Base-by-base conservation (phyloP, 1,140 invertebrate species). In the Zaprionus davidi region DNA sequence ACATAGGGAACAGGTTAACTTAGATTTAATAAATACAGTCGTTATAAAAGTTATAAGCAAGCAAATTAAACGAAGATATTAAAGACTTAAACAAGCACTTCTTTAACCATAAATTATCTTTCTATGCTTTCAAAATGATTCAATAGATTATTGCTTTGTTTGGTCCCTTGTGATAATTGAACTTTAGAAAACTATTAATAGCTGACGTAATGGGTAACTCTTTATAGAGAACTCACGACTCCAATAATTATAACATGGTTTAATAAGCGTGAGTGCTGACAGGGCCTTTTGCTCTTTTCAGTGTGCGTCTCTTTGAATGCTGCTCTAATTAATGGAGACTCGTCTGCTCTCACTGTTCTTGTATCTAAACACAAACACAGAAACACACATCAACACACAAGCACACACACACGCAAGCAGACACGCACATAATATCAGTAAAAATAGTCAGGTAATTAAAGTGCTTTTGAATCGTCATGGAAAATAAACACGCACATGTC, bases 361-460 rank as follows among this genome's bases (percentile, higher is more conserved):
- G 41, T 51, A 11, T 51, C 17, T 51, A 20, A 51, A 6, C 46
- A 13, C 13, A 13, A 20, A 24, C 13, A 46, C n/a, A 46, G n/a
- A 38, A 1, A 7, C 2, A n/a, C n/a, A 44, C n/a, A 17, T 26
- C 24, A 26, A 26, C 2, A 44, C n/a, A 44, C 15, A 15, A 5
- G 6, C 7, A 44, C n/a, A 4, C n/a, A 4, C 17, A 49, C 20
- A 22, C 22, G 22, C 22, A 22, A 22, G 11, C 46, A 51, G 4
- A 5, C 9, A 24, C 20, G 4, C 46, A 51, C 20, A 22, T 13
- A 51, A 51, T 13, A 12, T 5, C 46, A 51, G 46, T 51, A 51
- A 51, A 46, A 51, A 51, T 51, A 51, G 20, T 51, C 46, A 51
- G 20, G 46, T 51, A 51, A 51, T 51, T 51, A 51, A 20, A 51